Base-by-base conservation (phyloP, 2,888 invertebrate genomes). In the Chrysolina haemoptera region DNA sequence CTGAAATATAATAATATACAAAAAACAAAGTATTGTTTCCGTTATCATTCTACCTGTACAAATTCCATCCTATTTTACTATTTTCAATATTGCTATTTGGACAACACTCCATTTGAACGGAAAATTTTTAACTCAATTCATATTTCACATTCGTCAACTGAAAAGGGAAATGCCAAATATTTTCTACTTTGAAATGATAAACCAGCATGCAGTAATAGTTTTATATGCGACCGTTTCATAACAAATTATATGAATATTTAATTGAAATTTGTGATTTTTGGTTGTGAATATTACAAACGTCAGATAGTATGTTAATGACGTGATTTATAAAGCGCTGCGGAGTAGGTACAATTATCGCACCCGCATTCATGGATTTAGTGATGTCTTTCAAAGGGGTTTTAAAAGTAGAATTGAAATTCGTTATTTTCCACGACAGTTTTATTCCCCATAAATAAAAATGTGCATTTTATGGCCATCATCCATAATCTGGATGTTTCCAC, bases 171-270 rank as follows among this genome's bases (percentile, higher is more conserved):
- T n/a, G 2, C 14, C 59, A 27, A 59, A 59, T 59, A 12, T 59
- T 53, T 27, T 59, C 27, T 27, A 10, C 59, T 59, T 59, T 27
- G n/a, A 59, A 27, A 59, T 59, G 14, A 35, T 27, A 59, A 27
- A 59, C 27, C 0, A 27, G 27, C n/a, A 27, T 27, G 14, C 50
- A 16, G 50, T 50, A 18, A 50, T 50, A 18, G 50, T 50, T 50
- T 18, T 50, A 18, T 18, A 5, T 27, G 27, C n/a, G 22, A 59
- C 27, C 59, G 22, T 22, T 59, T 27, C 12, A n/a, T 14, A 27
- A 59, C 27, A 59, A 53, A 18, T 59, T 59, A 59, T 59, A 27
- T 59, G n/a, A 35, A 27, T 27, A 59, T 59, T 59, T n/a, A 59
- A 27, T 59, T 14, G n/a, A 35, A 27, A 59, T 35, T 59, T 27